A percentile compares a stretch with the other conserved stretches of the same genome.
Conservation (phyloP, 2,888 invertebrate species). For the Drepanosiphum platanoidis region DNA sequence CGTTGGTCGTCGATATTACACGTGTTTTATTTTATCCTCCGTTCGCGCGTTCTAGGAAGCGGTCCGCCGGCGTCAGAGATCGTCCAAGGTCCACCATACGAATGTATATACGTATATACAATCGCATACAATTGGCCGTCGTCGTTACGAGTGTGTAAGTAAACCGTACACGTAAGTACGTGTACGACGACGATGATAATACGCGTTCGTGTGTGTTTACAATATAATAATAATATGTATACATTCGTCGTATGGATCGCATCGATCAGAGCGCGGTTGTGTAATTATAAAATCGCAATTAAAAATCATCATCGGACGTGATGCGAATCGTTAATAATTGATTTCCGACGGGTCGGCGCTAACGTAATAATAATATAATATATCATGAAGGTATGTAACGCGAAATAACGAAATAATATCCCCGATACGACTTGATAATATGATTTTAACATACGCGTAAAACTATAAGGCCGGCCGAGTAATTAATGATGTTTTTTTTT, state of each 20-base stretch:
- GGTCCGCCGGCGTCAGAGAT: slow-evolving; percentile 28
- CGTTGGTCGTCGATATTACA: no score
- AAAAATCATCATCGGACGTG: slow-evolving; percentile 26
- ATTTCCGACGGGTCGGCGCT: not conserved
- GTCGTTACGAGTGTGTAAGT: not conserved
- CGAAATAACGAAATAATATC: no score
- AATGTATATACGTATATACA: not conserved
- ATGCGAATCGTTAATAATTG: not conserved
- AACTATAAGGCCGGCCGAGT: no score
- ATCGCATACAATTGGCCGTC: not conserved
- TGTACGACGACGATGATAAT: no score
- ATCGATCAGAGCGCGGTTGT: not conserved
- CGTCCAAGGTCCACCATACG: slow-evolving; percentile 7
- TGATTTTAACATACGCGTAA: no score
- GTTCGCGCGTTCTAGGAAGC: slow-evolving; percentile 31
- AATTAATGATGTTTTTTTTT: no score
- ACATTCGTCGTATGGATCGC: not conserved
- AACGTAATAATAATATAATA: no score
- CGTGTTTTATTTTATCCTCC: not conserved
- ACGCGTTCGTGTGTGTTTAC: not conserved
- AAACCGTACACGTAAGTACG: not conserved
- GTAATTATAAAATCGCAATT: slow-evolving; percentile 50
- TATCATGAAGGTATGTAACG: no score
- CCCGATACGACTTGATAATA: no score
- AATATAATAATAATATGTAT: not conserved